Conservation (phyloP, 2,888 invertebrate species). For the Nesidiocoris tenuis region DNA sequence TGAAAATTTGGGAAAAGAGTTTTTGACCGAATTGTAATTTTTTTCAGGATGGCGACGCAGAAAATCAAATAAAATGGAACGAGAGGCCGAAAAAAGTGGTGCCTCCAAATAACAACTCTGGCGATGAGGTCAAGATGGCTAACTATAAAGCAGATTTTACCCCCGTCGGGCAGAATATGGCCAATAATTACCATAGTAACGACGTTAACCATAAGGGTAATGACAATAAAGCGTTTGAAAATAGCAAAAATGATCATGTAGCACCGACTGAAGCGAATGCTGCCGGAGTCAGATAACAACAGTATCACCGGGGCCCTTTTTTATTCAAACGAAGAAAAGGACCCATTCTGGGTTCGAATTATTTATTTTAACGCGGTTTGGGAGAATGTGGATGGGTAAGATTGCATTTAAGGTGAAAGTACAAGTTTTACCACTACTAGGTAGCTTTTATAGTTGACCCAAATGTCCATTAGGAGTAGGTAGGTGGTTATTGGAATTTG, state of each 20-base stretch:
- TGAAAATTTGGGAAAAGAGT: too few species aligned
- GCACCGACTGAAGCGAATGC: conserved; percentile 11
- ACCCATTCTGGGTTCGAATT: neutral
- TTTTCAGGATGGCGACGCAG: conserved; percentile 11
- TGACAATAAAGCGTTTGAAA: conserved; percentile 38
- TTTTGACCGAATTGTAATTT: too few species aligned
- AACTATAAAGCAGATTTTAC: conserved; percentile 11
- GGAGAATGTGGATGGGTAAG: neutral
- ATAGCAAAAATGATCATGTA: conserved; percentile 20
- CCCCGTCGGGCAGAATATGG: conserved; percentile 11
- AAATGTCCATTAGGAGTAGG: too few species aligned
- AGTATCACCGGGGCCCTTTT: too few species aligned
- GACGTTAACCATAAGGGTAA: conserved; percentile 17
- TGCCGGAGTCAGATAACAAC: conserved; percentile 10
- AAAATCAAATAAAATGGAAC: conserved; percentile 29
- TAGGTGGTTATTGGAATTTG: too few species aligned
- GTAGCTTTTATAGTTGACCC: too few species aligned
- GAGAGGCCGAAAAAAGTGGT: conserved; percentile 36
- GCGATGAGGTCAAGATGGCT: conserved; percentile 15
- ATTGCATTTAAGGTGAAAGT: neutral
- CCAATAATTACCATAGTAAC: conserved; percentile 33
- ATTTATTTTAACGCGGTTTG: neutral
- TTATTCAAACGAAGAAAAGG: too few species aligned
- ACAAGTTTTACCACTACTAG: neutral
- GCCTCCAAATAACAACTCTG: conserved; percentile 29